These are phyloP conservation scores for Yponomeuta evonymella DNA, from an alignment of 2,888 invertebrate genomes.

Conservation along the genomic window DNA sequence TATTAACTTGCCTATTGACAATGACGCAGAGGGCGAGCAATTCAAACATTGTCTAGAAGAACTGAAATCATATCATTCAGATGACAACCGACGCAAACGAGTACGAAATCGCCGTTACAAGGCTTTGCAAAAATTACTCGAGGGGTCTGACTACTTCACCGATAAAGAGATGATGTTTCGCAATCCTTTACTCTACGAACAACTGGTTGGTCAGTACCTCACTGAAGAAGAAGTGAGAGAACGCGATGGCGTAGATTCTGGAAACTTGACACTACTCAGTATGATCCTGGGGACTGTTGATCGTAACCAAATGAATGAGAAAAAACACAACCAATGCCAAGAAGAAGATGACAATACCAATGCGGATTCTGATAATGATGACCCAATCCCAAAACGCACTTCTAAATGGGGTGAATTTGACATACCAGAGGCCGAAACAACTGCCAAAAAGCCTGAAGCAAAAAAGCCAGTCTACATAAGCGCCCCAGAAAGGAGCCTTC, in stretches of 20 bases:
- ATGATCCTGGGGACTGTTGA: constrained; percentile 89
- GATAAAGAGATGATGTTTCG: constrained; percentile 95
- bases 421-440: constrained; percentile 48
- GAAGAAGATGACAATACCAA: constrained; percentile 68
- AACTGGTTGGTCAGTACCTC: constrained; percentile 90
- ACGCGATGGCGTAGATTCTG: constrained; percentile 77
- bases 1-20: constrained; percentile 43
- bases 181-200: constrained; percentile 92
- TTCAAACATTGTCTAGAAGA: constrained; percentile 79
- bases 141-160: constrained; percentile 87
- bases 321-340: constrained; percentile 77
- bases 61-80: constrained; percentile 74
- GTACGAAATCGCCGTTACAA: constrained; percentile 88
- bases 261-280: constrained; percentile 80
- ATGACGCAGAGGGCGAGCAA: constrained; percentile 63
- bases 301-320: constrained; percentile 79
- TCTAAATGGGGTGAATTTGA: constrained; percentile 77
- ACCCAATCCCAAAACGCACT: constrained; percentile 21
- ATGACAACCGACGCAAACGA: constrained; percentile 66
- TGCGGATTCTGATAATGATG: constrained; percentile 30
- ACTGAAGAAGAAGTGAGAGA: constrained; percentile 83
- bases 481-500: constrained; percentile 77
- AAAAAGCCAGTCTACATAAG: constrained; percentile 60
- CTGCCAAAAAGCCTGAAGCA: constrained; percentile 39
- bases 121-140: constrained; percentile 84